These are phyloP conservation scores for Chrysotoxum bicinctum DNA, from an alignment of 2,888 invertebrate species.

Conservation along the genomic window DNA sequence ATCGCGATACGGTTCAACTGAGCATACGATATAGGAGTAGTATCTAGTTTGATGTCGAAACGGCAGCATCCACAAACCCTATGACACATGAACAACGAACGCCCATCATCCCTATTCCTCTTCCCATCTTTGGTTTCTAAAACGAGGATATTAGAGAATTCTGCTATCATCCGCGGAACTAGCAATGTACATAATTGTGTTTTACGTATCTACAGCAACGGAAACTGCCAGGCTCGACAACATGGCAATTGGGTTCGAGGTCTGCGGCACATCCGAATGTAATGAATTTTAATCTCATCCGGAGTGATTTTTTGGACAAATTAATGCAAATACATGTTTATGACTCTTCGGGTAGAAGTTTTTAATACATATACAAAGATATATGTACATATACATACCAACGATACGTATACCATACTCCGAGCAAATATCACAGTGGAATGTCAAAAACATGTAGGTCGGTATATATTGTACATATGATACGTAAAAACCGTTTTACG, in stretches of 20 bases:
- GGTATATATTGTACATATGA: neutral
- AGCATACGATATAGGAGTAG: constrained; percentile 6
- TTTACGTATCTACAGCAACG: neutral
- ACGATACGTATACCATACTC: neutral
- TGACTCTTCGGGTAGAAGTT: constrained; percentile 53
- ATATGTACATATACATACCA: too few species aligned
- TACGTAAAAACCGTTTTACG: neutral
- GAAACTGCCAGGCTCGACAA: constrained; percentile 40
- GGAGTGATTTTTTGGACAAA: constrained; percentile 68
- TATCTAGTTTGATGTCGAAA: constrained; percentile 8
- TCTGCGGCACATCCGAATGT: constrained; percentile 65
- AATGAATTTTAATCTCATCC: constrained; percentile 72
- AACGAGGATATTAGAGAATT: constrained; percentile 12
- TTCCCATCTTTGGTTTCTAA: neutral
- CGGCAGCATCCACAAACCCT: neutral
- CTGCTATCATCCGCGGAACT: neutral
- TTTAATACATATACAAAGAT: neutral
- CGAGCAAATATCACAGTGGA: neutral
- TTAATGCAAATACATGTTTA: constrained; percentile 72
- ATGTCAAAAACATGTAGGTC: neutral
- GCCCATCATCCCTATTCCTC: neutral
- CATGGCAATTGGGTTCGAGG: constrained; percentile 55
- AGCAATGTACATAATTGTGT: neutral
- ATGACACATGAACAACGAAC: constrained; percentile 22
- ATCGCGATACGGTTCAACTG: constrained; percentile 29